Evolutionary conservation across 2,888 invertebrate genomes (phyloP).

Genomic region (Platycnemis pennipes): DNA sequence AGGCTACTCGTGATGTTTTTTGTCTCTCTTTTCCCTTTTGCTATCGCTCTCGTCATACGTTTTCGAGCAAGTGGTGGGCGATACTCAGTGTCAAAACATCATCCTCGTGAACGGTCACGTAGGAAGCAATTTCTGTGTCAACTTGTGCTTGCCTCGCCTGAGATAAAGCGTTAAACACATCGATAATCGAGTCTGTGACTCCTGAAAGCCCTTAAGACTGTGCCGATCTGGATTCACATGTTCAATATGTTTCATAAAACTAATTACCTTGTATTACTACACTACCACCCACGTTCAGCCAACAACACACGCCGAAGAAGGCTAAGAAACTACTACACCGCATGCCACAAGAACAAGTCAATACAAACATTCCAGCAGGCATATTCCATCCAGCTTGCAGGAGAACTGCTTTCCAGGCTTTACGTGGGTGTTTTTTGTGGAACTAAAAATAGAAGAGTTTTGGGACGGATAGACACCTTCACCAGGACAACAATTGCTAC

Average conservation of each 20-base stretch:
- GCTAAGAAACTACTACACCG: neutral
- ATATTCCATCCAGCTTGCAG: slow-evolving; percentile 18
- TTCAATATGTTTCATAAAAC: too few relatives aligned
- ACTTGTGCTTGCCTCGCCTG: too few relatives aligned
- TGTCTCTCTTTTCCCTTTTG: too few relatives aligned
- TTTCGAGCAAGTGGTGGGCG: too few relatives aligned
- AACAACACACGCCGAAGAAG: neutral
- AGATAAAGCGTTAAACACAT: too few relatives aligned
- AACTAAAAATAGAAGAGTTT: neutral
- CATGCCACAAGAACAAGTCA: slow-evolving; percentile 17
- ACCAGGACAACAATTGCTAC: neutral
- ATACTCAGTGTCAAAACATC: too few relatives aligned
- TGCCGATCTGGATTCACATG: neutral
- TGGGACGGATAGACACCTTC: neutral
- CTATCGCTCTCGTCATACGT: too few relatives aligned
- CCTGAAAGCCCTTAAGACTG: neutral
- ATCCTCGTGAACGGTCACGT: too few relatives aligned
- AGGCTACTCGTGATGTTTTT: too few relatives aligned
- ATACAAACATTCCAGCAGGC: slow-evolving; percentile 19
- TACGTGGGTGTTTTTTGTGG: neutral
- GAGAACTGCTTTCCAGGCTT: neutral
- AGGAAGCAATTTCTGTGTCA: too few relatives aligned
- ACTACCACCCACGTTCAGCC: neutral
- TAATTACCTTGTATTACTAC: neutral
- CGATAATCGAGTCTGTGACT: too few relatives aligned